These are phyloP conservation scores for Charadrius vociferus DNA, from an alignment of 2,113 vertebrate genomes.

Conservation along the genomic window DNA sequence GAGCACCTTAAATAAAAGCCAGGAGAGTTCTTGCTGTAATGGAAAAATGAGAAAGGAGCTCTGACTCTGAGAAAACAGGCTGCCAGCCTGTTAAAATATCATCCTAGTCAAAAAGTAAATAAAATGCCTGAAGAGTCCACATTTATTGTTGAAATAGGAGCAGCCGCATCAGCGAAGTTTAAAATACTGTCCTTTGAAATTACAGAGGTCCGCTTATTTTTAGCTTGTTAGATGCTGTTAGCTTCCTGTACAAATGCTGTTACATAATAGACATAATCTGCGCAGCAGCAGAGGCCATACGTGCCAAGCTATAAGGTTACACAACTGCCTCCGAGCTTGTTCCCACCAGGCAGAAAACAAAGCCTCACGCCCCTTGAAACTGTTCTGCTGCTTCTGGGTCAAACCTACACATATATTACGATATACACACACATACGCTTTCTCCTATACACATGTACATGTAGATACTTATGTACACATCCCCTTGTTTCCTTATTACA, in stretches of 20 bases:
- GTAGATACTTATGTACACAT: too few species aligned
- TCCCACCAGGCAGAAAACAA: neutral
- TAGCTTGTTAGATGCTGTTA: neutral
- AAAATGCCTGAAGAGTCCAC: neutral
- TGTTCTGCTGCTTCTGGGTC: neutral
- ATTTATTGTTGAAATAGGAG: neutral
- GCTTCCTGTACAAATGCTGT: neutral
- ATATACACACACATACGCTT: rapidly evolving
- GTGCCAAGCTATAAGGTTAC: neutral
- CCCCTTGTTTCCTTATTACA: neutral
- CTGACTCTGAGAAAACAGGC: neutral
- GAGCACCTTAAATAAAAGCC: neutral
- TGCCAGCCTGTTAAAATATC: neutral
- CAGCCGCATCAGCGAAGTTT: neutral
- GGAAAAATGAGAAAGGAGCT: constrained; percentile 27
- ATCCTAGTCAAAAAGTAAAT: neutral
- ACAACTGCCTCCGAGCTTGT: neutral
- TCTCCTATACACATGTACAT: neutral
- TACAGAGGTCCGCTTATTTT: constrained; percentile 29
- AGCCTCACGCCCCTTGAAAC: neutral
- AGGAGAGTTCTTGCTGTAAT: neutral
- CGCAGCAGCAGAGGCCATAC: neutral
- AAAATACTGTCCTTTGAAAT: neutral
- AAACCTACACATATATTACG: rapidly evolving
- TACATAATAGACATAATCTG: neutral